Percentiles rank a stretch among this genome's conserved stretches.
Evolutionary conservation across 2,113 vertebrate genomes (phyloP).

Genomic region (Morphnarchus princeps): DNA sequence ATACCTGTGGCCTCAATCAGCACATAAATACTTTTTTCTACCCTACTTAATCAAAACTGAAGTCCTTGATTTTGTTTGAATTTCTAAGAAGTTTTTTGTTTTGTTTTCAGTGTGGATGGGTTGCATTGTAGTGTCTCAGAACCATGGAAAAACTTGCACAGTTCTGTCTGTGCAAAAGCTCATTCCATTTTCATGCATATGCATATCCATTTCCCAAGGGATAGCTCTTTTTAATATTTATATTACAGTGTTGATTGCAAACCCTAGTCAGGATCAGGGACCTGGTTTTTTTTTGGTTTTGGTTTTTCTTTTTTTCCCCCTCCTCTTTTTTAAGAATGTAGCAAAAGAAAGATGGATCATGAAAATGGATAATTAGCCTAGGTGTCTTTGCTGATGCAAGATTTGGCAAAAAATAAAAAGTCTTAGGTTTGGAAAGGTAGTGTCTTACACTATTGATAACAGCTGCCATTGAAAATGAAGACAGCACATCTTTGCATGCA

Average conservation of each 20-base stretch:
- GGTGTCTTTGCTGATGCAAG: not conserved
- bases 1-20: not conserved
- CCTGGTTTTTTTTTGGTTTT: not conserved
- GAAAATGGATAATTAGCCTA: not conserved
- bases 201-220: not conserved
- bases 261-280: not conserved
- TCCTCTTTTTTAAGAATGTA: not conserved
- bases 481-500: not conserved
- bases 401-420: not conserved
- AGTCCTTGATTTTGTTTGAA: not conserved
- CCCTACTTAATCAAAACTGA: not conserved
- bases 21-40: not conserved
- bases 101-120: not conserved
- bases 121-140: not conserved
- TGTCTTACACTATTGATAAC: not conserved
- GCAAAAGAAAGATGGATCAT: not conserved
- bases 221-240: not conserved
- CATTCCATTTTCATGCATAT: not conserved
- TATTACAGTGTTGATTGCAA: not conserved
- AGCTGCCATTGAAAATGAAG: not conserved
- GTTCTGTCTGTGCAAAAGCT: not conserved
- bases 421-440: not conserved
- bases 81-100: not conserved
- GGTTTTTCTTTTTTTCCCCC: no score
- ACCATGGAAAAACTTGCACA: accelerated